Percentiles rank a stretch among this genome's conserved stretches.
These are phyloP conservation scores for Trachelus iudaicus DNA, from an alignment of 2,888 invertebrate species.

Conservation along the genomic window DNA sequence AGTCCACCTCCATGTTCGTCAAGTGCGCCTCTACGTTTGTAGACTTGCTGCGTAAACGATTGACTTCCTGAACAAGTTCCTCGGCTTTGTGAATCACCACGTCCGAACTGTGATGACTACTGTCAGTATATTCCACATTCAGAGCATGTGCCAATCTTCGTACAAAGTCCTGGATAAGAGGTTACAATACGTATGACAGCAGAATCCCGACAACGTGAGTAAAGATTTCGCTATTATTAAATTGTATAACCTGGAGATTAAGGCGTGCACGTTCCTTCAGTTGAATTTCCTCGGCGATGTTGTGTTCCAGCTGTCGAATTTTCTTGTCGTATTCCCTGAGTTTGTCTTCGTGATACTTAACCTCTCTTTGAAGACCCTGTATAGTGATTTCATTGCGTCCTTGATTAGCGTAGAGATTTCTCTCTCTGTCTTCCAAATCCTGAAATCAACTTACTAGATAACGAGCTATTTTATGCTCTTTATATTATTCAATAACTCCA, in stretches of 20 bases:
- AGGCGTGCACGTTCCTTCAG: constrained; percentile 77
- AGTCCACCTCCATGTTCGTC: constrained; percentile 73
- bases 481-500: neutral
- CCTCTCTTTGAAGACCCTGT: constrained; percentile 80
- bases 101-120: constrained; percentile 72
- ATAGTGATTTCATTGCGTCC: constrained; percentile 78
- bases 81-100: constrained; percentile 81
- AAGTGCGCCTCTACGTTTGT: constrained; percentile 66
- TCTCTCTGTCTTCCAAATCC: constrained; percentile 82
- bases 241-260: constrained; percentile 46
- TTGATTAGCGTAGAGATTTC: constrained; percentile 73
- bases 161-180: constrained; percentile 75
- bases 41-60: constrained; percentile 72
- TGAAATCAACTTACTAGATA: constrained; percentile 52
- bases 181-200: constrained; percentile 14
- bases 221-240: neutral
- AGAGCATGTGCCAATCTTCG: constrained; percentile 79
- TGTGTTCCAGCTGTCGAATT: constrained; percentile 77
- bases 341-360: constrained; percentile 79
- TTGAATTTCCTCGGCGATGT: constrained; percentile 78
- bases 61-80: constrained; percentile 80
- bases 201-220: neutral
- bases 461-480: neutral
- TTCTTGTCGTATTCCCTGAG: constrained; percentile 82
- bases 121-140: constrained; percentile 77